These are phyloP conservation scores for Falco novaeseelandiae DNA, from an alignment of 2,797 vertebrate species.

Conservation along the genomic window DNA sequence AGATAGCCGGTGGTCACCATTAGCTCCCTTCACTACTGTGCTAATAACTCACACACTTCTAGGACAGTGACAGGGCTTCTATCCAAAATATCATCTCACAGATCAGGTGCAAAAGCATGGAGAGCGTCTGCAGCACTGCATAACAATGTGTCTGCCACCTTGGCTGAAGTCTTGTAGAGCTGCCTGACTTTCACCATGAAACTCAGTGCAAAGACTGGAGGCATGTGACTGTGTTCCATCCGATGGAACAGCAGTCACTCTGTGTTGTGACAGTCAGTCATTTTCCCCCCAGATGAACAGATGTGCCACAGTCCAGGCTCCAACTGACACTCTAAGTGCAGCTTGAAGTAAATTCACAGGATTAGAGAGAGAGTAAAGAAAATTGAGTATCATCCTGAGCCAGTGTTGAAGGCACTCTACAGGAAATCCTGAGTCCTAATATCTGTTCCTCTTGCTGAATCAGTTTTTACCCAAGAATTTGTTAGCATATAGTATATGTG, in stretches of 20 bases:
- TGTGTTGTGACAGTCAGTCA: rapidly evolving
- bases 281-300: not conserved
- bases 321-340: not conserved
- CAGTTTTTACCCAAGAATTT: not conserved
- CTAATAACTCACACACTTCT: not conserved
- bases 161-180: not conserved
- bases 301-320: not conserved
- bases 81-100: not conserved
- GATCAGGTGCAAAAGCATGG: not conserved
- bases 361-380: not conserved
- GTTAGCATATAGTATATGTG: not conserved
- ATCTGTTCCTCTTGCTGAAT: not conserved
- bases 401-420: not conserved
- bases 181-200: not conserved
- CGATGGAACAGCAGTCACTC: not conserved
- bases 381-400: not conserved
- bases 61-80: not conserved
- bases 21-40: not conserved
- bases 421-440: not conserved
- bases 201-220: not conserved
- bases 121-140: not conserved
- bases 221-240: rapidly evolving
- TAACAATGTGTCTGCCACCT: not conserved
- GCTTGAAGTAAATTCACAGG: not conserved
- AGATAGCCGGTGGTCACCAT: not conserved